Evolutionary conservation across 2,888 invertebrate genomes (phyloP).

Genomic region (Kryphioiulus occultus): DNA sequence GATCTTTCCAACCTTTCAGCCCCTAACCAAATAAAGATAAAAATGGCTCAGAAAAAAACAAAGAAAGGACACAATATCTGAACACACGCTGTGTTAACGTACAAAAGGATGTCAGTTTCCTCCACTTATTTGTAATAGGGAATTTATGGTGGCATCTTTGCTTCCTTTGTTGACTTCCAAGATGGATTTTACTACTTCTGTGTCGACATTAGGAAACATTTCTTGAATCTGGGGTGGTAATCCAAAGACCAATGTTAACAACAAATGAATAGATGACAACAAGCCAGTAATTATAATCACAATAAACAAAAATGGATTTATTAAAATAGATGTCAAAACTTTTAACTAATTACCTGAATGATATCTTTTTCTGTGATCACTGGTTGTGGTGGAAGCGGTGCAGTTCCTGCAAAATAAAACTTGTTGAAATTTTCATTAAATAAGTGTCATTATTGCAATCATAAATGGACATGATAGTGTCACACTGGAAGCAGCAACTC

Average conservation of each 20-base stretch:
- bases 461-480: no score
- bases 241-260: not conserved
- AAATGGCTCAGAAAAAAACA: not conserved
- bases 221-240: slow-evolving; percentile 77
- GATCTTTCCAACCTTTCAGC: not conserved
- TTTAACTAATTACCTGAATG: slow-evolving; percentile 41
- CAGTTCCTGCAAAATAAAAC: not conserved
- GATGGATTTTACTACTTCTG: slow-evolving; percentile 89
- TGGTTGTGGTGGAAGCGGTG: slow-evolving; percentile 30
- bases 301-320: no score
- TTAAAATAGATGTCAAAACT: not conserved
- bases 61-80: not conserved
- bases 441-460: no score
- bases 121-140: slow-evolving; percentile 79
- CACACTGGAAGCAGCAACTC: no score
- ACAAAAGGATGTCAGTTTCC: slow-evolving; percentile 48
- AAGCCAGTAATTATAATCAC: no score
- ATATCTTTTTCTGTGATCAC: slow-evolving; percentile 42
- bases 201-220: slow-evolving; percentile 96
- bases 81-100: slow-evolving; percentile 57
- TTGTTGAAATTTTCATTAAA: no score
- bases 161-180: slow-evolving; percentile 88
- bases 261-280: not conserved
- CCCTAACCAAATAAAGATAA: not conserved
- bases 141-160: slow-evolving; percentile 89